Base-by-base conservation (phyloP, 2,888 invertebrate species). In the Stenodema calcarata region DNA sequence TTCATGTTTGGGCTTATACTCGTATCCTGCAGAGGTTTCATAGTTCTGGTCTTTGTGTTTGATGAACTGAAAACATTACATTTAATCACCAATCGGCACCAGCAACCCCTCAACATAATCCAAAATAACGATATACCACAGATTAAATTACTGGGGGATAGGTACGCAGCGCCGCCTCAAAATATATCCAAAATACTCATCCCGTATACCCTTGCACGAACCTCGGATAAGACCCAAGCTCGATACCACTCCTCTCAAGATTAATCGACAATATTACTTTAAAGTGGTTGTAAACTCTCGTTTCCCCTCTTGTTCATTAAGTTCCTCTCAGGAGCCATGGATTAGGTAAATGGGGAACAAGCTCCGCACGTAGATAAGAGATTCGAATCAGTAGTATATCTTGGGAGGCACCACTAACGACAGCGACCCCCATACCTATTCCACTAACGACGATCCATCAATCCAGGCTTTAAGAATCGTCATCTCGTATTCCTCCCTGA, bases 381-480 rank as follows among this genome's bases (percentile, higher is more conserved):
- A 84, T 84, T 50, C 75, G 47, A 73, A 84, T 84, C 73, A 47
- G 84, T 75, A 70, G 84, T 84, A 75, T 84, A 84, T 84, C 84
- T 84, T 47, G 73, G 27, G 14, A 30, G 81, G 28, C 54, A 28
- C 30, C 69, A 69, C 84, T 84, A 84, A 84, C 84, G 84, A 84
- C 84, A 28, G 27, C 50, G 30, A 54, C 11, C 62, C 62, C 62
- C 35, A 41, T 54, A 81, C 75, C 84, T 84, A 82, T 82, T 42
- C 84, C 47, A 47, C 84, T 84, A 84, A 84, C 75, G n/a, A n/a
- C n/a, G 84, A 28, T 27, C 84, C 84, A 84, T 84, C 84, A 84
- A 84, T 84, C 54, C 84, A 28, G 41, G 28, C 54, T 62, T 54
- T 30, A 50, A 62, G 81, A 35, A 28, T 35, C 23, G 81, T 54